These are phyloP conservation scores for Panopea generosa DNA, from an alignment of 2,888 invertebrate genomes.

Conservation along the genomic window DNA sequence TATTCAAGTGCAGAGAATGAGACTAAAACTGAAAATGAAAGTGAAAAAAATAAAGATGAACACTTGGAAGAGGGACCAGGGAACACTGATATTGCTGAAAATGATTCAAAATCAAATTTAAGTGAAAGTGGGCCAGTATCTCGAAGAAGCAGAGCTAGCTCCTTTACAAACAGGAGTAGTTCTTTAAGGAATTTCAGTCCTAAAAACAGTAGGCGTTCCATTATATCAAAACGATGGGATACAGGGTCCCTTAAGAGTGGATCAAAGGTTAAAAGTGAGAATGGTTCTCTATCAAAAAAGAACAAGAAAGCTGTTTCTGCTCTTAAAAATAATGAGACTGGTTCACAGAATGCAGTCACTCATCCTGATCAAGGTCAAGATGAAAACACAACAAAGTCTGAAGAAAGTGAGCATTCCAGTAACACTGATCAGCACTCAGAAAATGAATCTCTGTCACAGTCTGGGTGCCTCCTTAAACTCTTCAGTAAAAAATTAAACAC, in stretches of 20 bases:
- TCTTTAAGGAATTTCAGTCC: slow-evolving; percentile 1
- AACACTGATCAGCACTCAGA: slow-evolving; percentile 30
- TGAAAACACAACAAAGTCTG: slow-evolving; percentile 6
- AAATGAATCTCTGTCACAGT: slow-evolving; percentile 35
- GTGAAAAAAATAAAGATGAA: not conserved
- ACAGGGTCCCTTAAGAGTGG: not conserved
- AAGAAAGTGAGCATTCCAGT: slow-evolving; percentile 18
- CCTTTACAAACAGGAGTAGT: slow-evolving; percentile 9
- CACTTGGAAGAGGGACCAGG: not conserved
- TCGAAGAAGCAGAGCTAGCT: not conserved
- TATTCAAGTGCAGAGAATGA: slow-evolving; percentile 16
- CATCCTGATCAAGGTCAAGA: slow-evolving; percentile 31
- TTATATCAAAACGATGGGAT: not conserved
- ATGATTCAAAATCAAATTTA: not conserved
- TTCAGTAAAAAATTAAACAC: slow-evolving; percentile 68
- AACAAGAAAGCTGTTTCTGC: slow-evolving; percentile 9
- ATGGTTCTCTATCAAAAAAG: slow-evolving; percentile 28
- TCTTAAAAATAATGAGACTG: slow-evolving; percentile 13
- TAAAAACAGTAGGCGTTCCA: not conserved
- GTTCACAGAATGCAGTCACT: slow-evolving; percentile 4
- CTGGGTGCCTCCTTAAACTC: slow-evolving; percentile 75
- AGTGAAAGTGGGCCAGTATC: not conserved
- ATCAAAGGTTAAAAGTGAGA: slow-evolving; percentile 8
- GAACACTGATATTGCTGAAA: not conserved
- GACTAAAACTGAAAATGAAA: not conserved